Percentiles rank a stretch among this genome's conserved stretches.
These are phyloP conservation scores for Lutjanus campechanus DNA, from an alignment of 2,797 vertebrate species.

Conservation along the genomic window DNA sequence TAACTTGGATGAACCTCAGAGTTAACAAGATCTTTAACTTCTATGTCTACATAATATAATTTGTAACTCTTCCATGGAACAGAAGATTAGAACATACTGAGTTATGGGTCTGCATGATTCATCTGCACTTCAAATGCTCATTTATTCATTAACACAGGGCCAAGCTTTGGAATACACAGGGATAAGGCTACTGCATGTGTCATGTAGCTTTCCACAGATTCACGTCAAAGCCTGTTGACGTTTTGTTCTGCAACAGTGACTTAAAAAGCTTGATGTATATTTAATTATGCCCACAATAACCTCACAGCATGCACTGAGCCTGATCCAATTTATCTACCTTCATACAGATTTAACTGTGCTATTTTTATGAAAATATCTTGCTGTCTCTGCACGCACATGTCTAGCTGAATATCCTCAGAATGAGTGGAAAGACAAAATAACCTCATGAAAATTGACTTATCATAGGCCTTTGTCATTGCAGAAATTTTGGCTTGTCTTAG, in stretches of 20 bases:
- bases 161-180: constrained; percentile 4
- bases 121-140: constrained; percentile 44
- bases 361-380: constrained; percentile 32
- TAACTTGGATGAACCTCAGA: neutral
- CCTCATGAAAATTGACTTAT: neutral
- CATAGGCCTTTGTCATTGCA: neutral
- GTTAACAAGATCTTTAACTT: constrained; percentile 8
- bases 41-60: neutral
- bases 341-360: constrained; percentile 49
- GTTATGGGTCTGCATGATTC: constrained; percentile 34
- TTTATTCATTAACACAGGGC: constrained; percentile 48
- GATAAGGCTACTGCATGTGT: constrained; percentile 29
- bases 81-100: constrained; percentile 16
- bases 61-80: neutral
- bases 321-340: constrained; percentile 43
- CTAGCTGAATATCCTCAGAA: constrained; percentile 16
- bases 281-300: constrained; percentile 64
- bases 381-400: constrained; percentile 25
- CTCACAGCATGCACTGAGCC: constrained; percentile 34
- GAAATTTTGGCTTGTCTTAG: neutral
- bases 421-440: neutral
- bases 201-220: constrained; percentile 37
- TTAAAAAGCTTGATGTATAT: constrained; percentile 69
- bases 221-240: constrained; percentile 53
- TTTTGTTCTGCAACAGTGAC: constrained; percentile 61